Base-by-base conservation (phyloP, 2,888 invertebrate genomes). In the Cataglyphis rosenhaueri region DNA sequence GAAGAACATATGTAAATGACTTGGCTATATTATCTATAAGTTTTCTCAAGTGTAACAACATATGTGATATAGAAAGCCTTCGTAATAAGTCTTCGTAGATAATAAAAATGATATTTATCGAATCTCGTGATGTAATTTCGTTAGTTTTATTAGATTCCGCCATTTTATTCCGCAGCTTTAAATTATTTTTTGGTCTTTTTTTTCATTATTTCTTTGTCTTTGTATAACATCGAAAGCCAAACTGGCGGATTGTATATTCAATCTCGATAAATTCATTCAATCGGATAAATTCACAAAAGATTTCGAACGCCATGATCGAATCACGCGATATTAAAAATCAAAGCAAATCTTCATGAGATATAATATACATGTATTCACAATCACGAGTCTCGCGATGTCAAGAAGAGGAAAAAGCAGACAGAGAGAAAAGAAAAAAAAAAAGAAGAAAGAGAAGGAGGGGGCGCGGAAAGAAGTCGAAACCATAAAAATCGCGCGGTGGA, bases 401-500 rank as follows among this genome's bases (percentile, higher is more conserved):
- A 44, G 55, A 66, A 55, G 38, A 8, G 59, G 41, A 15, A 57
- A 64, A 21, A 57, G 10, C 59, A 66, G 15, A n/a, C 1, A 21
- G 9, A 61, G 59, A 65, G 32, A 15, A 2, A 29, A 29, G 29
- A 29, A 29, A 29, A 15, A 29, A 52, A 62, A n/a, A 71, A 71
- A 25, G 57, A 57, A 25, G 57, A 57, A 15, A 57, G 18, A 52
- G 21, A 59, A 21, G 48, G 15, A 79, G 25, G 68, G 68, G 41
- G 74, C 29, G 62, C 75, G 81, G 82, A 57, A 70, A 55, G 62
- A 74, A 79, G 71, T 73, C 81, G 85, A 84, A 85, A 83, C 78
- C 85, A 88, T 89, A 87, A 90, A 92, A 88, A 90, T 89, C 86
- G 85, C 66, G 85, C 83, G 84, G 88, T 89, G 88, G 91, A 91